Evolutionary conservation across 1,140 invertebrate species (phyloP).

Genomic region (Antheraea pernyi): DNA sequence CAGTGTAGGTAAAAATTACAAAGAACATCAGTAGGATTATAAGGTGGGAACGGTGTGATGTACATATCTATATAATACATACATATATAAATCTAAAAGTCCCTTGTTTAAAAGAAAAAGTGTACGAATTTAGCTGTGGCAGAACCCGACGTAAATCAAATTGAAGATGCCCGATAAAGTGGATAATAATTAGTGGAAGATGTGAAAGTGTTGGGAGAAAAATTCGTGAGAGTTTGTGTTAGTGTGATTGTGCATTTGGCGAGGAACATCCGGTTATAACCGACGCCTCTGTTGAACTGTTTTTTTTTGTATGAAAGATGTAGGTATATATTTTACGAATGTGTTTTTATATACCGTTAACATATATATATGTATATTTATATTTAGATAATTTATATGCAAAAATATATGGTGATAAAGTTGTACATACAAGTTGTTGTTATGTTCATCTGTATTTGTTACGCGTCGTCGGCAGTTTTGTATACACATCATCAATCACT

Average conservation of each 20-base stretch:
- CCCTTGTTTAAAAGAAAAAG: conserved; percentile 69
- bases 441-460: neutral
- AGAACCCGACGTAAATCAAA: conserved; percentile 76
- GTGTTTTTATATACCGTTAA: neutral
- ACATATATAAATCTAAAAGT: conserved; percentile 25
- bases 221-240: conserved; percentile 77
- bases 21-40: neutral
- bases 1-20: neutral
- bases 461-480: conserved; percentile 15
- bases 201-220: conserved; percentile 78
- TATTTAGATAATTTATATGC: no score
- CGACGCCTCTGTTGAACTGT: conserved; percentile 17
- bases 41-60: no score
- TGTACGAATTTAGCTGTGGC: conserved; percentile 67
- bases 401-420: no score
- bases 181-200: conserved; percentile 79
- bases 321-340: neutral
- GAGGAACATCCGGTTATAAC: conserved; percentile 67
- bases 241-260: conserved; percentile 76
- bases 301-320: neutral
- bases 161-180: conserved; percentile 79
- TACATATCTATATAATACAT: neutral
- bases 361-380: no score
- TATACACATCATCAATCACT: conserved; percentile 5
- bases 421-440: neutral